Percentiles rank a stretch among this genome's conserved stretches.
Evolutionary conservation across 2,113 vertebrate species (phyloP).

Genomic region (Pipra filicauda): DNA sequence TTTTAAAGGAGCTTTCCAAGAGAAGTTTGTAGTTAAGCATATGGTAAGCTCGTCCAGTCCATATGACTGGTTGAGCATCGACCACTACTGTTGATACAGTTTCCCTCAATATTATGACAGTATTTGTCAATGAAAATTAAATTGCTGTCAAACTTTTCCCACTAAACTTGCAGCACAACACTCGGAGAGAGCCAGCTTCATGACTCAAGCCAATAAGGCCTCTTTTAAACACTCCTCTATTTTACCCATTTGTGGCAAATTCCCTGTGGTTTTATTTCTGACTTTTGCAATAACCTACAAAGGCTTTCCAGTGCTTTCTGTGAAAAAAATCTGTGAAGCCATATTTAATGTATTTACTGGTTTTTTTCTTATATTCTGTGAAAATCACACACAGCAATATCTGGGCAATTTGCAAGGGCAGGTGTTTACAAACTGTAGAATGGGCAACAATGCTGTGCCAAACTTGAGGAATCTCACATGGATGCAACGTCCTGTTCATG

Average conservation of each 20-base stretch:
- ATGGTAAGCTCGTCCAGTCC: conserved; percentile 82
- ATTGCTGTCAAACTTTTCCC: conserved; percentile 84
- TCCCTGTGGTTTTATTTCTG: conserved; percentile 19
- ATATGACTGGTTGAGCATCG: conserved; percentile 86
- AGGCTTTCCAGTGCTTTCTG: not conserved
- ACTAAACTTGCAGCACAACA: conserved; percentile 77
- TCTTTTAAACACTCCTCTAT: conserved; percentile 54
- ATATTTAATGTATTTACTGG: not conserved
- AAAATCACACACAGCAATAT: not conserved
- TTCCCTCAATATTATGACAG: conserved; percentile 85
- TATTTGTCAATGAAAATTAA: conserved; percentile 85
- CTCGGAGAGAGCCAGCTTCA: conserved; percentile 70
- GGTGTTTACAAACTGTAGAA: not conserved
- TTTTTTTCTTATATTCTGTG: not conserved
- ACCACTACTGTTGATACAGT: conserved; percentile 83
- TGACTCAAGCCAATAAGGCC: conserved; percentile 75
- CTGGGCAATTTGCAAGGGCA: not conserved
- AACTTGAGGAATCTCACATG: not conserved
- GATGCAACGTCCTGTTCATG: not conserved
- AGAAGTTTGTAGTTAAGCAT: conserved; percentile 79
- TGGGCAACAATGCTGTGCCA: rapidly evolving
- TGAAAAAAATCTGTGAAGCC: not conserved
- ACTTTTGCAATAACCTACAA: conserved; percentile 12
- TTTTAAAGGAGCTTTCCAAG: conserved; percentile 79
- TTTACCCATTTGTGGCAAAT: conserved; percentile 23